Conservation (phyloP, 2,113 vertebrate species). For the Hystrix brachyura region DNA sequence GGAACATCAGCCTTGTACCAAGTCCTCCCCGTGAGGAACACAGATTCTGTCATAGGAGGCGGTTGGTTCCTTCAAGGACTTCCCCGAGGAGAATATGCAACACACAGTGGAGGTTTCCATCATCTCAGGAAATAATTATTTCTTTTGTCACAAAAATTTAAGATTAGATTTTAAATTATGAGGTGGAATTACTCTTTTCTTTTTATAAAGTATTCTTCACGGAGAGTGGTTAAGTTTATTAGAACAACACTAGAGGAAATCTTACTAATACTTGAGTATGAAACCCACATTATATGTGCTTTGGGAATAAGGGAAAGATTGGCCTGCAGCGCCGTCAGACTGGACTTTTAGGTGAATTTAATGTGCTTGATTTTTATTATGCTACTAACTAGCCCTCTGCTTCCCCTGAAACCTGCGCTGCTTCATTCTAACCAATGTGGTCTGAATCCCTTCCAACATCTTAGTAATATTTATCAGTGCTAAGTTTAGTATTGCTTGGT, state of each 20-base stretch:
- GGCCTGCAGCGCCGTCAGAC: neutral
- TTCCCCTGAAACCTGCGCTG: conserved; percentile 59
- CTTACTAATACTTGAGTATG: neutral
- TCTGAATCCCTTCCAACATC: conserved; percentile 74
- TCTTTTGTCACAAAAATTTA: conserved; percentile 51
- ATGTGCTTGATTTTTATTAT: conserved; percentile 64
- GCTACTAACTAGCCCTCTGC: neutral
- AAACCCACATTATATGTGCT: neutral
- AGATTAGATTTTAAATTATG: conserved; percentile 52
- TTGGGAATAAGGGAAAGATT: conserved; percentile 39
- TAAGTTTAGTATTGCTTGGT: conserved; percentile 73
- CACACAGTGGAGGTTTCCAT: neutral
- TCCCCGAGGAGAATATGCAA: neutral
- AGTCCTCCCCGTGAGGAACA: neutral
- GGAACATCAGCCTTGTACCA: neutral
- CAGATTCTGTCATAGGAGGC: neutral
- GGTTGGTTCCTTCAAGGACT: neutral
- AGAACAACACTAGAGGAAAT: neutral
- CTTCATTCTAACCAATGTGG: conserved; percentile 69
- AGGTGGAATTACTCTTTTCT: neutral
- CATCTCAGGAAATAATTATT: neutral
- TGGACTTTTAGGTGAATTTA: conserved; percentile 50
- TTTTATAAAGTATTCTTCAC: conserved; percentile 2
- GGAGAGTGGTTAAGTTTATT: conserved; percentile 35
- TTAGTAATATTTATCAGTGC: conserved; percentile 77